Evolutionary conservation across 2,113 vertebrate species (phyloP), one percentile per base, ranked within the genome.

Genomic region (Sciurus niger): DNA sequence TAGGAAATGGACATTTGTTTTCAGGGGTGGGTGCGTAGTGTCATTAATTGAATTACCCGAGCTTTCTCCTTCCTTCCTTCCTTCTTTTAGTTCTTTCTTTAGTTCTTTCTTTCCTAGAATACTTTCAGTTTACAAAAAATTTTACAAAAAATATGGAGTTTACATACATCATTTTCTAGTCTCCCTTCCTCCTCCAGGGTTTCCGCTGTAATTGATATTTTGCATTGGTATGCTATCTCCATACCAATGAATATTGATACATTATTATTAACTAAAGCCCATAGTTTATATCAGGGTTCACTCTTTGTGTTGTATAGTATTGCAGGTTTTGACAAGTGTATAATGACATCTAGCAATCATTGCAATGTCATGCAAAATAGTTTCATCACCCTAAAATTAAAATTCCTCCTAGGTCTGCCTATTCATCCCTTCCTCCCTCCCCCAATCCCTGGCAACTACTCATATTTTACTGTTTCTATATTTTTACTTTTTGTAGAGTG

Each of bases 1-100:
- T 58, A 37, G 1, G 20, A 3, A 20, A 74, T 34, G 12, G 25
- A 43, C 6, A 51, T 22, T 34, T 34, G 0, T 70, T 70, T 32
- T 1, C 3, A 6, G 4, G 6, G 32, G 0, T 4, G 6, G 7
- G 1, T 63, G 16, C 2, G 1, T 67, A 11, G 46, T 53, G 17
- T 48, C 40, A 13, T 80, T 51, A 77, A 40, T 58, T 93, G 18
- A 34, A 16, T 8, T 84, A 51, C 13, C 8, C 53, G 0, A 40
- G 4, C 2, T 32, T 46, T 20, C 7, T 32, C n/a, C 10, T n/a
- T 25, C 9, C 30, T 28, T 34, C 7, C 48, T 70, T 22, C 40
- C 6, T 37, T 48, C 16, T 43, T 43, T 6, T 3, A 58, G 55
- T 58, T 58, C 20, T 22, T 58, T 58, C 6, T 34, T 46, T 48